These are phyloP conservation scores for Saguinus imperator DNA, from an alignment of 2,113 vertebrate genomes.

Conservation along the genomic window DNA sequence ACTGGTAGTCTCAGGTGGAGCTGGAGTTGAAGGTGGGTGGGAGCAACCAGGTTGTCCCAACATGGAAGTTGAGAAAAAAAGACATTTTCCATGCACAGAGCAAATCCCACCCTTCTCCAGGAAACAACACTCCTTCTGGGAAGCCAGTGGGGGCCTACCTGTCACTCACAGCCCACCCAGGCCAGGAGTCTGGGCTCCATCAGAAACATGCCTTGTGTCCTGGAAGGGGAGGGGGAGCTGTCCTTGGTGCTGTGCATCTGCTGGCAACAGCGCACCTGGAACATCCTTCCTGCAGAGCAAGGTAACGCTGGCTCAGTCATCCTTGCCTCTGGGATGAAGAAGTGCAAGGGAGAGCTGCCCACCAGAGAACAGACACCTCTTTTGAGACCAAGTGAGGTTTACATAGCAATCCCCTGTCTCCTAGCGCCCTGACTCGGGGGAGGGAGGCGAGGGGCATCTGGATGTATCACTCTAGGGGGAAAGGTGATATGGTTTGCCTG, in stretches of 20 bases:
- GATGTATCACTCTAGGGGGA: accelerated
- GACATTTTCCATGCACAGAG: background rate
- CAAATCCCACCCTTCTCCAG: background rate
- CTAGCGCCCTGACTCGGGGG: background rate
- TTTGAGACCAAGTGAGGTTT: background rate
- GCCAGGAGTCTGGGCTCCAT: background rate
- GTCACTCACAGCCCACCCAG: background rate
- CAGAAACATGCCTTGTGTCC: accelerated
- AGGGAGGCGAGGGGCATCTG: background rate
- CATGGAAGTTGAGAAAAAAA: background rate
- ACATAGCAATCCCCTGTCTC: background rate
- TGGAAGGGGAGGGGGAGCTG: background rate
- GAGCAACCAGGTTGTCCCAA: background rate
- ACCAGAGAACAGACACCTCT: background rate
- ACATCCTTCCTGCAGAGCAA: background rate
- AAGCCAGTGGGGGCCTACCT: background rate
- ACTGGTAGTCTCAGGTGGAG: background rate
- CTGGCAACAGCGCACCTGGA: background rate
- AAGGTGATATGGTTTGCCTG: background rate
- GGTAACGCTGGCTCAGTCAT: background rate
- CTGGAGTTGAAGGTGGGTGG: too few relatives aligned
- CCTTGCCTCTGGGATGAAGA: background rate
- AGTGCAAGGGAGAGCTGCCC: background rate
- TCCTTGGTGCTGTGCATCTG: accelerated
- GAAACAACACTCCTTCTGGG: background rate